Evolutionary conservation across 2,888 invertebrate genomes (phyloP).

Genomic region (Homarus gammarus): DNA sequence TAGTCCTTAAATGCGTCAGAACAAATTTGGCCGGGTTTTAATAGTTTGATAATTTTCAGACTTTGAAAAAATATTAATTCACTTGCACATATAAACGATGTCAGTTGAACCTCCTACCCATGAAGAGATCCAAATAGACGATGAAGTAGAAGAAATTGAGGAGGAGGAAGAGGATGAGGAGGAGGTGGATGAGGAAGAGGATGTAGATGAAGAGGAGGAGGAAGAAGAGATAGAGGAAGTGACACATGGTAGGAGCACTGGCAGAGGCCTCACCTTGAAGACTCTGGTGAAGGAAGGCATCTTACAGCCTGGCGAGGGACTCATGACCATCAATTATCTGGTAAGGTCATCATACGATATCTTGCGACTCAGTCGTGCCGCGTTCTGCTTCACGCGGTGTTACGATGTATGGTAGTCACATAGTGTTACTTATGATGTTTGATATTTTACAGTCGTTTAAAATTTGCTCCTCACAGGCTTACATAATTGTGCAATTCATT

Average conservation of each 20-base stretch:
- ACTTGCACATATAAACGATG: constrained; percentile 58
- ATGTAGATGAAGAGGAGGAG: constrained; percentile 72
- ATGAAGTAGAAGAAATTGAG: constrained; percentile 66
- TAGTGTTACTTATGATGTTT: too few relatives aligned
- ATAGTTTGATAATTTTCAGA: constrained; percentile 57
- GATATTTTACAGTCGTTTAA: not conserved
- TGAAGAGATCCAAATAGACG: constrained; percentile 72
- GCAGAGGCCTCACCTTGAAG: constrained; percentile 85
- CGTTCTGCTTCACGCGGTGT: not conserved
- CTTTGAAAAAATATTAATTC: constrained; percentile 41
- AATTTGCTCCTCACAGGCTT: not conserved
- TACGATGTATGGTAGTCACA: not conserved
- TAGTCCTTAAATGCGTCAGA: constrained; percentile 16
- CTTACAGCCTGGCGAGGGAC: constrained; percentile 89
- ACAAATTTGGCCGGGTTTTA: constrained; percentile 21
- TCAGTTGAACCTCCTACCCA: constrained; percentile 61
- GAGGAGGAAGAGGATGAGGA: constrained; percentile 74
- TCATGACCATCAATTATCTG: constrained; percentile 94
- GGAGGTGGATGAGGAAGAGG: constrained; percentile 73
- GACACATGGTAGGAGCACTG: constrained; percentile 69
- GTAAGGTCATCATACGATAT: constrained; percentile 78
- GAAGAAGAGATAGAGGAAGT: constrained; percentile 70
- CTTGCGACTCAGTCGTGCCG: constrained; percentile 14
- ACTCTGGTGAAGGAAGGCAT: constrained; percentile 92
- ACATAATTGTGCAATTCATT: not conserved